Evolutionary conservation across 2,797 vertebrate species (phyloP).

Genomic region (Dendrocincla fuliginosa): DNA sequence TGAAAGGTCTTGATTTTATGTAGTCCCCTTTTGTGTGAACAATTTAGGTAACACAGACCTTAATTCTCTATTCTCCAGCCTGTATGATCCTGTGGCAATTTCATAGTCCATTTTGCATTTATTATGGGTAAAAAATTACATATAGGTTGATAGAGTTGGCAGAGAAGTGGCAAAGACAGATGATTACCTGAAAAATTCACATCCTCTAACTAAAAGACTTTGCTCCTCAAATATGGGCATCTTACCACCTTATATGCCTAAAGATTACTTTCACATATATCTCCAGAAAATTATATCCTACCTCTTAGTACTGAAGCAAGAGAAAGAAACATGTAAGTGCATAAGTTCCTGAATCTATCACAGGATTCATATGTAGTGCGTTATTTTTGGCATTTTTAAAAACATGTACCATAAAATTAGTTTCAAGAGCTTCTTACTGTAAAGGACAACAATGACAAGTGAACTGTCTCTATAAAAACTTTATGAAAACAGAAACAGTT

Average conservation of each 20-base stretch:
- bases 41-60: neutral
- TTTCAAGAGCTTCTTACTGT: neutral
- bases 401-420: neutral
- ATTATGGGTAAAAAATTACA: neutral
- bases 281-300: neutral
- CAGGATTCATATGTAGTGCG: neutral
- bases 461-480: neutral
- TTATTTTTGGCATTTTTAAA: neutral
- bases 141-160: neutral
- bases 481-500: neutral
- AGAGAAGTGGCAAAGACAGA: neutral
- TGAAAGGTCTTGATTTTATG: slow-evolving; percentile 11
- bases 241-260: neutral
- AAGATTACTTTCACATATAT: neutral
- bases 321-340: neutral
- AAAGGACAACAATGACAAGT: neutral
- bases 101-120: neutral
- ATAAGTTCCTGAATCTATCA: rapidly evolving
- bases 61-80: neutral
- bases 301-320: neutral
- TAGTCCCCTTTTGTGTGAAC: neutral
- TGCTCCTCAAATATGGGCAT: neutral
- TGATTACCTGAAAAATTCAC: slow-evolving; percentile 29
- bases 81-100: neutral
- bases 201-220: neutral